Evolutionary conservation across 1,140 invertebrate genomes (phyloP).

Genomic region (Platorchestia sp.): DNA sequence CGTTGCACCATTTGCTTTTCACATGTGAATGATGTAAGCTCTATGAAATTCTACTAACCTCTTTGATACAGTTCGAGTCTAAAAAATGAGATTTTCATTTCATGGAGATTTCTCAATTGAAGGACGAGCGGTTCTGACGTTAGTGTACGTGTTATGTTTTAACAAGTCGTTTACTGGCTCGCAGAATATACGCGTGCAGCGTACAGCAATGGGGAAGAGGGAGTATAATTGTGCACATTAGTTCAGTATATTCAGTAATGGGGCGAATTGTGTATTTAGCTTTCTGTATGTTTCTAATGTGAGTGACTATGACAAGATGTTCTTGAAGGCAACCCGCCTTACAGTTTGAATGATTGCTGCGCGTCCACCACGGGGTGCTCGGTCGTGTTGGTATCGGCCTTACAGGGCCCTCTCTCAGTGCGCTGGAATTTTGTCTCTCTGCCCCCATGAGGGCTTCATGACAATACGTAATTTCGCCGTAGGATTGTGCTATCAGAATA

Average conservation of each 20-base stretch:
- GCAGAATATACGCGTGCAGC: not conserved
- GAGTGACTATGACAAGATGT: not conserved
- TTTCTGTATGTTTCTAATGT: not conserved
- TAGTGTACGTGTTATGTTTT: not conserved
- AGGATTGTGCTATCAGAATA: conserved; percentile 6
- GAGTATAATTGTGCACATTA: too few species aligned
- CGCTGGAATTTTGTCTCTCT: not conserved
- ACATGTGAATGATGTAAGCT: too few species aligned
- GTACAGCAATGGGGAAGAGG: not conserved
- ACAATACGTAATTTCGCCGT: not conserved
- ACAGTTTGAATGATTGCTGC: not conserved
- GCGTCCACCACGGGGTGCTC: not conserved
- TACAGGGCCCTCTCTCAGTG: not conserved
- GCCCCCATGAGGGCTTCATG: not conserved
- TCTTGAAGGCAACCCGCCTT: not conserved
- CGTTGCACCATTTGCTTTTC: too few species aligned
- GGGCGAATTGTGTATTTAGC: not conserved
- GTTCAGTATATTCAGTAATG: too few species aligned
- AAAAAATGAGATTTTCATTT: too few species aligned
- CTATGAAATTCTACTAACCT: too few species aligned
- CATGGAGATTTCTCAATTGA: too few species aligned
- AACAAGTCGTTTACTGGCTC: too few species aligned
- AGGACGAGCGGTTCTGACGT: too few species aligned
- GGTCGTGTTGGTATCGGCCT: not conserved
- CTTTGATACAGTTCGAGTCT: too few species aligned